Conservation (phyloP, 1,140 invertebrate genomes). For the Coenobita brevimanus region DNA sequence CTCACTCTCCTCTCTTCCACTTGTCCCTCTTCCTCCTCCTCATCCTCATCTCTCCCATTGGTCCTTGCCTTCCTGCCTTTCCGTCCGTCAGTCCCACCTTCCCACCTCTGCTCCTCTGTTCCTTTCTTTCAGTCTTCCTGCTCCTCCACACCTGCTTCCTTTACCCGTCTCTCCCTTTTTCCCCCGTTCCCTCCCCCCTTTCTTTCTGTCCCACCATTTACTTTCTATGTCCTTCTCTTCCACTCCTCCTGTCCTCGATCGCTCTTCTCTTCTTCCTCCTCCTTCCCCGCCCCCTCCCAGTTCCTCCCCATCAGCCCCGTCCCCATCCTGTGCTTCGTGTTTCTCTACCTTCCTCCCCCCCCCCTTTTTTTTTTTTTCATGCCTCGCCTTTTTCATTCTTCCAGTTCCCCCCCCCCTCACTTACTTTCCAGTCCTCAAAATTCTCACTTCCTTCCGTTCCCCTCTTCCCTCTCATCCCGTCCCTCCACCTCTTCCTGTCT, state of each 20-base stretch:
- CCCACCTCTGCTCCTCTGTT: too few species aligned
- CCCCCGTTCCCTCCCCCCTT: neutral
- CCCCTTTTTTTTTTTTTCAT: too few species aligned
- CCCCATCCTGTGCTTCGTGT: neutral
- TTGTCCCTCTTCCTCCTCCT: neutral
- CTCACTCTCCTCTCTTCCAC: too few species aligned
- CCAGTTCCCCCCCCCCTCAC: neutral
- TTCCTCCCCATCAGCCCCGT: neutral
- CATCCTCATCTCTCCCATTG: neutral
- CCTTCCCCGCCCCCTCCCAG: neutral
- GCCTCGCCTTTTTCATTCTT: too few species aligned
- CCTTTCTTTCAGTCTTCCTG: neutral
- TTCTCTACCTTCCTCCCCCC: neutral
- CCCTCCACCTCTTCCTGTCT: neutral
- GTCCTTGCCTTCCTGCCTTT: neutral
- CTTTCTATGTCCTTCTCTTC: neutral
- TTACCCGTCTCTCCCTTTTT: neutral
- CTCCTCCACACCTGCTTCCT: neutral
- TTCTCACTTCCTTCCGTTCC: too few species aligned
- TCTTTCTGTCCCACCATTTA: neutral
- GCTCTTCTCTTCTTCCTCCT: neutral
- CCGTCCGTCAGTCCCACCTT: neutral
- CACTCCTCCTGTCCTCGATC: neutral
- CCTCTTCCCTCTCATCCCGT: neutral
- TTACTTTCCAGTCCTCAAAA: neutral